These are phyloP conservation scores for Myiopsitta monachus DNA, from an alignment of 2,113 vertebrate genomes.

Conservation along the genomic window DNA sequence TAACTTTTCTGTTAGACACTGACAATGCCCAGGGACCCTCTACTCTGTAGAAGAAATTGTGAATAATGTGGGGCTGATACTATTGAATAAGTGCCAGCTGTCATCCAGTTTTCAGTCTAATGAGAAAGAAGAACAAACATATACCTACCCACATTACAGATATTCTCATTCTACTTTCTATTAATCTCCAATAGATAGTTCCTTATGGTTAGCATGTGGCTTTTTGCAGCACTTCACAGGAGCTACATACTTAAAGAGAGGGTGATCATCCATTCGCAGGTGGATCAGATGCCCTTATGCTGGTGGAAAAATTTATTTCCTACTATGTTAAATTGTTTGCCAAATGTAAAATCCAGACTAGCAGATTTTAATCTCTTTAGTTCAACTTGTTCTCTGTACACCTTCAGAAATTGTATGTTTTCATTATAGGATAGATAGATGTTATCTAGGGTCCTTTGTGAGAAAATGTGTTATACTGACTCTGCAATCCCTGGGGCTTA, in stretches of 20 bases:
- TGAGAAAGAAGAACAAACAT: neutral
- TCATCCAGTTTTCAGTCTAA: neutral
- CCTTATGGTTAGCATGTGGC: neutral
- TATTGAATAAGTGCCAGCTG: neutral
- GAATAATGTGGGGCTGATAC: neutral
- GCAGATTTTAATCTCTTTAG: conserved; percentile 32
- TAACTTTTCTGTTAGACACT: neutral
- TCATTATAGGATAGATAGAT: neutral
- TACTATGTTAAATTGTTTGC: neutral
- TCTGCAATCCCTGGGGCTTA: neutral
- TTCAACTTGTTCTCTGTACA: neutral
- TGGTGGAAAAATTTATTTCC: neutral
- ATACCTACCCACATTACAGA: neutral
- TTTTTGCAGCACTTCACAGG: neutral
- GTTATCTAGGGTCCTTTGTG: conserved; percentile 33
- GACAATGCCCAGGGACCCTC: neutral
- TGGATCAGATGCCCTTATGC: neutral
- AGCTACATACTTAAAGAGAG: neutral
- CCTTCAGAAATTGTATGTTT: conserved; percentile 7
- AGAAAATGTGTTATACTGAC: neutral
- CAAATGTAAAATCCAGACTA: neutral
- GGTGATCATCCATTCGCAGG: neutral
- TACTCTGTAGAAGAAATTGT: neutral
- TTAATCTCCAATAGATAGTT: neutral
- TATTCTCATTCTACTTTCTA: neutral